These are phyloP conservation scores for chimpanzee (Pan troglodytes) DNA, from an alignment of 2,113 vertebrate species.

Conservation along the genomic window DNA sequence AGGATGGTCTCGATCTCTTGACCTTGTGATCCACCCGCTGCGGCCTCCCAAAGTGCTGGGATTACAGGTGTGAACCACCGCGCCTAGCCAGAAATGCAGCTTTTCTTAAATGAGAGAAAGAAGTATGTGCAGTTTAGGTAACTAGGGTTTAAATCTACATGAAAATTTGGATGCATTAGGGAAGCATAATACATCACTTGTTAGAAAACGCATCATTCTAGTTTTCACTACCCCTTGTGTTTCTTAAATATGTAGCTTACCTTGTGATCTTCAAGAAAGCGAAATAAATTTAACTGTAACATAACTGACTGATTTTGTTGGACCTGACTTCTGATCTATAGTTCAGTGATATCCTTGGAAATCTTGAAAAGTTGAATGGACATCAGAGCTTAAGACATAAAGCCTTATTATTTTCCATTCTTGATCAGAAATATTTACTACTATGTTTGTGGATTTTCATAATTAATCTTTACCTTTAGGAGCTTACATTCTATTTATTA, in stretches of 20 bases:
- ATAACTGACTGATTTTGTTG: background rate
- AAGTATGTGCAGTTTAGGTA: background rate
- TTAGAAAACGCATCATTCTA: slow-evolving; percentile 19
- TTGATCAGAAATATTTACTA: slow-evolving; percentile 16
- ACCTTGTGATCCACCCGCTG: too few relatives aligned
- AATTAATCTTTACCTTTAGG: background rate
- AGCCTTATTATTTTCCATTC: background rate
- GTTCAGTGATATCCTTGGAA: background rate
- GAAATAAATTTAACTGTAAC: background rate
- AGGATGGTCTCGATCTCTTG: too few relatives aligned
- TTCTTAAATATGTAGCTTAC: slow-evolving; percentile 18
- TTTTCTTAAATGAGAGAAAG: slow-evolving; percentile 42
- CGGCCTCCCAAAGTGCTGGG: too few relatives aligned
- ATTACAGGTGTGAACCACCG: too few relatives aligned
- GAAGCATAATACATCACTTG: background rate
- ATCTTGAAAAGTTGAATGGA: background rate
- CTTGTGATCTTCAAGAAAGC: background rate
- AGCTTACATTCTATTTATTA: background rate
- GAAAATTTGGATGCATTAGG: slow-evolving; percentile 40
- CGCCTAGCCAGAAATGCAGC: background rate
- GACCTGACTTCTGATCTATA: background rate
- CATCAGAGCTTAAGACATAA: background rate
- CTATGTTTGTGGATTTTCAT: background rate
- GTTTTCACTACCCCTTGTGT: background rate
- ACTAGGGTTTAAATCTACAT: slow-evolving; percentile 19